A percentile compares a stretch with the other conserved stretches of the same genome.
Conservation (phyloP, 1,140 invertebrate genomes). For the Spodoptera frugiperda region DNA sequence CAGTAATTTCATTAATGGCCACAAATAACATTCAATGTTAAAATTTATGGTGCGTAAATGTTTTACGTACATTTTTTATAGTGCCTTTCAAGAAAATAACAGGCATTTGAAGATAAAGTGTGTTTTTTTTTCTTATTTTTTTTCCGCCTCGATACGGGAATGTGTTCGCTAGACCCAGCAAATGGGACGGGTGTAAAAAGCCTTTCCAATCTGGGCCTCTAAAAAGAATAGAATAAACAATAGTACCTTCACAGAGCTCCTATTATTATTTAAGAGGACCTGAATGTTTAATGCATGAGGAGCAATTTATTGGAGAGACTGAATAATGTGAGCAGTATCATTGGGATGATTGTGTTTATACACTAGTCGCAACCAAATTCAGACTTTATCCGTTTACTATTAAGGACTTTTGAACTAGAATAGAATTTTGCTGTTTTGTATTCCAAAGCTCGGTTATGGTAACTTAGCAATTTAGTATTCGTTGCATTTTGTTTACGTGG, state of each 20-base stretch:
- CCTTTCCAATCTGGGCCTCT: conserved; percentile 80
- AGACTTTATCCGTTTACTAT: conserved; percentile 10
- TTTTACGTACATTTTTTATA: conserved; percentile 75
- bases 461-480: no score
- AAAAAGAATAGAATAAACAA: conserved; percentile 79
- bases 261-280: conserved; percentile 82
- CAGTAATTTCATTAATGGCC: conserved; percentile 62
- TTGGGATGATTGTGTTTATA: conserved; percentile 68
- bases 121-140: conserved; percentile 62
- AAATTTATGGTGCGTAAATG: conserved; percentile 74
- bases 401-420: background rate
- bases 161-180: conserved; percentile 72
- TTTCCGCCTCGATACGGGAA: conserved; percentile 68
- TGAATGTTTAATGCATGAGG: conserved; percentile 81
- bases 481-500: no score
- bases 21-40: conserved; percentile 68
- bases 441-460: no score
- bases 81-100: conserved; percentile 79
- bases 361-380: conserved; percentile 30
- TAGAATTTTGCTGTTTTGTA: background rate
- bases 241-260: conserved; percentile 74
- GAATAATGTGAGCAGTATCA: conserved; percentile 73
- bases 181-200: conserved; percentile 74
- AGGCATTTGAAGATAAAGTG: conserved; percentile 76
- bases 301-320: conserved; percentile 73